phyloP scores from a whole-genome alignment of 2,797 vertebrate species.

The Trichosurus vulpecula region DNA sequence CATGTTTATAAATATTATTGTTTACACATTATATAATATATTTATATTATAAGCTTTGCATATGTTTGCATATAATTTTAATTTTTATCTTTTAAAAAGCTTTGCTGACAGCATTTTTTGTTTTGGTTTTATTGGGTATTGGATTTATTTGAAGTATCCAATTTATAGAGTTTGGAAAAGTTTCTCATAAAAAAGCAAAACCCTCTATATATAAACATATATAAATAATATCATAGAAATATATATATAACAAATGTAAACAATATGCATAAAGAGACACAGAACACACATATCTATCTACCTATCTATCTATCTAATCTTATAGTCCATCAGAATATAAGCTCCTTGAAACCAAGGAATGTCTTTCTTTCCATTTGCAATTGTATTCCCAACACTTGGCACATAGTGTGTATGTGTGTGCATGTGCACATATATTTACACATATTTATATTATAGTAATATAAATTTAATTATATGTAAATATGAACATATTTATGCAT shows the following conservation, averaged over 20 bases:
- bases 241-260: not conserved
- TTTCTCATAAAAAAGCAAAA: not conserved
- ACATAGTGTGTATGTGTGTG: not conserved
- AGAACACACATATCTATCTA: not conserved
- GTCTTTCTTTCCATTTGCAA: not conserved
- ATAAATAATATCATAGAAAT: not conserved
- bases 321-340: not conserved
- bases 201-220: not conserved
- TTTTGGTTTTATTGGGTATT: too few species aligned
- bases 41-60: too few species aligned
- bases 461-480: not conserved
- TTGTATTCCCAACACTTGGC: not conserved
- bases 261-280: not conserved
- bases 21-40: too few species aligned
- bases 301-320: too few species aligned
- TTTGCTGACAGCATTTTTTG: too few species aligned
- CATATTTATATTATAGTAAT: too few species aligned
- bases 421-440: not conserved
- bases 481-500: not conserved
- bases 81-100: too few species aligned
- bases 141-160: too few species aligned
- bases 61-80: too few species aligned
- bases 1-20: too few species aligned
- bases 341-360: too few species aligned
- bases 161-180: too few species aligned